phyloP scores from a whole-genome alignment of 2,113 vertebrate genomes.

The Merops nubicus region DNA sequence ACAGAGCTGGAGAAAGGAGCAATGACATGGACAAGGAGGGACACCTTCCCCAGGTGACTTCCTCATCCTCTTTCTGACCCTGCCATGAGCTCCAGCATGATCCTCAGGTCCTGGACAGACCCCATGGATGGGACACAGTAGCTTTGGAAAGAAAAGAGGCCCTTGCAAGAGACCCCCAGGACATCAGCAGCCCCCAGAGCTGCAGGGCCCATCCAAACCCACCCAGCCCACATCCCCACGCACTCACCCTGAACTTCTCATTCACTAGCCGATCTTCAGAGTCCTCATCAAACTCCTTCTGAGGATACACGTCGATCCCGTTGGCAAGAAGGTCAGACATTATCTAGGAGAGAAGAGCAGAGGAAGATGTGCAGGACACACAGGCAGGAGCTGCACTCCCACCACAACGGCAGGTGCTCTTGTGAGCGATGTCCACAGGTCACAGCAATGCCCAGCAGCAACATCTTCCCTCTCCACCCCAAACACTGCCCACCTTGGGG shows the following conservation, averaged over 20 bases:
- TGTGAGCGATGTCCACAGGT: background rate
- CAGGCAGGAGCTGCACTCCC: background rate
- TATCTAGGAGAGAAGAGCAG: constrained; percentile 78
- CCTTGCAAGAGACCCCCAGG: background rate
- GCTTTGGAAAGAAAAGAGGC: background rate
- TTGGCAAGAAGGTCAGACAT: constrained; percentile 91
- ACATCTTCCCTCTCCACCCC: background rate
- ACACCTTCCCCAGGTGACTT: background rate
- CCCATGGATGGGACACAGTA: background rate
- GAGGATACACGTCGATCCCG: constrained; percentile 93
- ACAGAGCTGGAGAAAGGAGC: background rate
- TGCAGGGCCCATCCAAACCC: background rate
- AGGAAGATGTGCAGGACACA: background rate
- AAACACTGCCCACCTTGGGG: background rate
- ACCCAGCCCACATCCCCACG: rapidly evolving
- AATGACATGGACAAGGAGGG: rapidly evolving
- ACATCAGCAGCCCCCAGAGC: background rate
- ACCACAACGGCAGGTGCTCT: rapidly evolving
- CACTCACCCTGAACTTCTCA: constrained; percentile 93
- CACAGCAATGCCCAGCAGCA: background rate
- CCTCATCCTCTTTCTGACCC: background rate
- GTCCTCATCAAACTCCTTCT: constrained; percentile 97
- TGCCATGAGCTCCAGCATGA: background rate
- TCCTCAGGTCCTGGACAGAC: background rate
- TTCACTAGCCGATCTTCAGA: constrained; percentile 92